These are phyloP conservation scores for Pseudomyrmex gracilis DNA, from an alignment of 1,140 invertebrate species.

Conservation along the genomic window DNA sequence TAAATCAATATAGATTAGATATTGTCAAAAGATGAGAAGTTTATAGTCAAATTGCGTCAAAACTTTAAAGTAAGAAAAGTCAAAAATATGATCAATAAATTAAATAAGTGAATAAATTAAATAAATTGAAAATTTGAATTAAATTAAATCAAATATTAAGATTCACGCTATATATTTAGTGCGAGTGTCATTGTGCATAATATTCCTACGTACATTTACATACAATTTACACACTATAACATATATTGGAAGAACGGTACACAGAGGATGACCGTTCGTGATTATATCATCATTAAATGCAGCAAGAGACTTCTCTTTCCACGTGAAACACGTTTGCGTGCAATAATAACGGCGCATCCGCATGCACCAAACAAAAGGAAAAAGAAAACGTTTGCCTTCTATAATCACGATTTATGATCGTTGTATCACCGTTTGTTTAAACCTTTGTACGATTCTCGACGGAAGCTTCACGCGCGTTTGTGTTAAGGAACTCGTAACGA, in stretches of 20 bases:
- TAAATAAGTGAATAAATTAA: too few species aligned
- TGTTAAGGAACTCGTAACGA: slow-evolving; percentile 65
- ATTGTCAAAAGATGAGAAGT: too few species aligned
- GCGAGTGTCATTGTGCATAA: background rate
- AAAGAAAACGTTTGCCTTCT: slow-evolving; percentile 20
- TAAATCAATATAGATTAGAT: too few species aligned
- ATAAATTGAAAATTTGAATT: too few species aligned
- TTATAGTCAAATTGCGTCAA: too few species aligned
- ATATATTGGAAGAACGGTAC: slow-evolving; percentile 35
- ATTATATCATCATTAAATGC: slow-evolving; percentile 59
- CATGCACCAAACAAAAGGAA: slow-evolving; percentile 12
- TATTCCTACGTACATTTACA: background rate
- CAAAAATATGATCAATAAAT: too few species aligned
- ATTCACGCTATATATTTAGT: too few species aligned
- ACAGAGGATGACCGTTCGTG: slow-evolving; percentile 29
- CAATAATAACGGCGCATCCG: slow-evolving; percentile 11
- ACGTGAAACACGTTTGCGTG: background rate
- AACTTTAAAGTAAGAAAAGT: too few species aligned
- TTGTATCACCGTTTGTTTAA: slow-evolving; percentile 71
- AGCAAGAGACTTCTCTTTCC: slow-evolving; percentile 26
- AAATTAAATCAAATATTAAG: too few species aligned
- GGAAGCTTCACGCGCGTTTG: slow-evolving; percentile 41
- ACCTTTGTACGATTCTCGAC: slow-evolving; percentile 54
- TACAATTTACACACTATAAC: too few species aligned
- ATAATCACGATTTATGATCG: slow-evolving; percentile 62